Base-by-base conservation (phyloP, 2,888 invertebrate species). In the Onthophagus sagittarius region DNA sequence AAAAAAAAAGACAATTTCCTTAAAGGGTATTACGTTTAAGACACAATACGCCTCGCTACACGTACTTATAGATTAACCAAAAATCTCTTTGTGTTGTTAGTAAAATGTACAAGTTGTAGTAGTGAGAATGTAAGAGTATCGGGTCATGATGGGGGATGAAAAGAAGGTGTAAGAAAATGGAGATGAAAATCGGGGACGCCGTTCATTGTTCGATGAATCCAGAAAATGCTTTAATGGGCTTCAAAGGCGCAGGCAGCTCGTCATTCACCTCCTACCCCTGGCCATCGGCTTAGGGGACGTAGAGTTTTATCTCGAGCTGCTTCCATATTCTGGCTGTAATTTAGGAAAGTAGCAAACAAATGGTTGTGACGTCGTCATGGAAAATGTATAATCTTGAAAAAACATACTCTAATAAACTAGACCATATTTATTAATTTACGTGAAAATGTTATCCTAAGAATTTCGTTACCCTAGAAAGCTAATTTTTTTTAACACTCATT, bases 291-390 rank as follows among this genome's bases (percentile, higher is more conserved):
- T 69, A 71, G 72, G 72, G 73, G 69, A 71, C 74, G 75, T 67
- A 72, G 72, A 69, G 65, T 64, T 72, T 77, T 74, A 72, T 71
- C 73, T 73, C 73, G 63, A 74, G 71, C 72, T 72, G 72, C 72
- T 75, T 75, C 74, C 74, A 77, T 77, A 74, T 75, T 75, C 73
- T 70, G 13, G 71, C 15, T 69, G 74, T 74, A 75, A 74, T 76
- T 76, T 77, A 74, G 71, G 67, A 71, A 75, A 74, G 74, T 72
- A 75, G 71, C 75, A 72, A 71, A 72, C 72, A 70, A 69, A 72
- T 74, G 72, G 69, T 63, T 62, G 71, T 62, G 71, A 73, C 69
- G 69, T 39, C 65, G 70, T 32, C 69, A 69, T 72, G 74, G 72
- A 72, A 72, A 74, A 72, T 74, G 70, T 74, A 74, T 74, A 70